Conservation (phyloP, 2,797 vertebrate genomes). For the Mus spretus region DNA sequence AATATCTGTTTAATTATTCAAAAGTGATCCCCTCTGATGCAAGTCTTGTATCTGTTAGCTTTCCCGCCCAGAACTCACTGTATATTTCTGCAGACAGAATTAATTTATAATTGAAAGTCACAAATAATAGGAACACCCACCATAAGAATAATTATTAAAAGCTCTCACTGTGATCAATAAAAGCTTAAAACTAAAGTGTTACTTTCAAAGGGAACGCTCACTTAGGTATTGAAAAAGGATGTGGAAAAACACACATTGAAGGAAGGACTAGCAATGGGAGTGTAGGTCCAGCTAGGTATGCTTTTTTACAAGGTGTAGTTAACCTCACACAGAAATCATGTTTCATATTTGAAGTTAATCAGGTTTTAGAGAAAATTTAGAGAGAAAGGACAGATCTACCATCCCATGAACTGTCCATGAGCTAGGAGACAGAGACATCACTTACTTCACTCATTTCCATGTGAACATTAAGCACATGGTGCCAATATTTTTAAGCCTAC, state of each 20-base stretch:
- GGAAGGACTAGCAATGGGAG: neutral
- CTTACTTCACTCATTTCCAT: neutral
- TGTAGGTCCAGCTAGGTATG: neutral
- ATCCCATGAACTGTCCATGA: neutral
- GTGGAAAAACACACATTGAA: neutral
- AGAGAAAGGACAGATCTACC: neutral
- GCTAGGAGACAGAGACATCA: neutral
- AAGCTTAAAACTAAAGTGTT: neutral
- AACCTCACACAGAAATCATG: neutral
- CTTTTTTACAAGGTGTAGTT: neutral
- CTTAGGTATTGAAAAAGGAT: neutral
- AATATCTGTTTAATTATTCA: constrained; percentile 35
- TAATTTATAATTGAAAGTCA: constrained; percentile 20
- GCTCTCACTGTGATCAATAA: neutral
- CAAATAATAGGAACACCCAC: neutral
- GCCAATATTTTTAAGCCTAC: neutral
- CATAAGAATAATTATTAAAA: neutral
- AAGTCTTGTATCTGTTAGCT: neutral
- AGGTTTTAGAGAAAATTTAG: neutral
- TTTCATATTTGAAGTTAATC: neutral
- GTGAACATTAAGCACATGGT: neutral
- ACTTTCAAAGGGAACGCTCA: neutral
- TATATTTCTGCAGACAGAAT: neutral
- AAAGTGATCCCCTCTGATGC: neutral
- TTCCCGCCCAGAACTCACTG: neutral